Percentiles rank a stretch among this genome's conserved stretches.
These are phyloP conservation scores for Ametastegia equiseti DNA, from an alignment of 2,888 invertebrate genomes.

Conservation along the genomic window DNA sequence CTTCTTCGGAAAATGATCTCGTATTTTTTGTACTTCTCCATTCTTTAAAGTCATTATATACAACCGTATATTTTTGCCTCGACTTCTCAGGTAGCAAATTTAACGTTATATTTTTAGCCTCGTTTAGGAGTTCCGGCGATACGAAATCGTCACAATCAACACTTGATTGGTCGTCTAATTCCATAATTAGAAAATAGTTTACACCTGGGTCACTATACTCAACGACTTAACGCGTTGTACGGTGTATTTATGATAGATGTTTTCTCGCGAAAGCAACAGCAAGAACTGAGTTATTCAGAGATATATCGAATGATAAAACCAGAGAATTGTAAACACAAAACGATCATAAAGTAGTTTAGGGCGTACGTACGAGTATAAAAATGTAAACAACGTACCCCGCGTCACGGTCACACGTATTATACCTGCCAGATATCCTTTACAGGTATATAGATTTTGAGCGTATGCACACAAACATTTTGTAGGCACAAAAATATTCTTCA, in stretches of 20 bases:
- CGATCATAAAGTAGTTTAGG: too few relatives aligned
- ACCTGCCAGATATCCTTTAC: background rate
- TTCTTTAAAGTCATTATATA: conserved; percentile 17
- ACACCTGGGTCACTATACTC: too few relatives aligned
- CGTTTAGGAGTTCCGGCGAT: background rate
- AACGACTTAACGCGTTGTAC: too few relatives aligned
- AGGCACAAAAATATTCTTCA: too few relatives aligned
- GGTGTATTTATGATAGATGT: background rate
- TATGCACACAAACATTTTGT: background rate
- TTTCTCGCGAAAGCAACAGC: background rate
- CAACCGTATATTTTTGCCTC: background rate
- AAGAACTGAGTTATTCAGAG: background rate
- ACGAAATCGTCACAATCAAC: conserved; percentile 5
- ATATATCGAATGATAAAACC: background rate
- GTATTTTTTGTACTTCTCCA: background rate
- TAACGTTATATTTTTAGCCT: background rate
- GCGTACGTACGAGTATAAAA: too few relatives aligned
- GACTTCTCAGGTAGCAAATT: conserved; percentile 29
- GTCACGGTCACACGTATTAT: background rate
- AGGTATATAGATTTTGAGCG: background rate
- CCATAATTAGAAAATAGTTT: background rate
- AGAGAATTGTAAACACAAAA: background rate
- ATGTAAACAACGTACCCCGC: background rate
- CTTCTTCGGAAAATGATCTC: background rate
- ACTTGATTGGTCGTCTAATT: background rate